Conservation (phyloP, 2,113 vertebrate genomes). For the Axis porcinus region DNA sequence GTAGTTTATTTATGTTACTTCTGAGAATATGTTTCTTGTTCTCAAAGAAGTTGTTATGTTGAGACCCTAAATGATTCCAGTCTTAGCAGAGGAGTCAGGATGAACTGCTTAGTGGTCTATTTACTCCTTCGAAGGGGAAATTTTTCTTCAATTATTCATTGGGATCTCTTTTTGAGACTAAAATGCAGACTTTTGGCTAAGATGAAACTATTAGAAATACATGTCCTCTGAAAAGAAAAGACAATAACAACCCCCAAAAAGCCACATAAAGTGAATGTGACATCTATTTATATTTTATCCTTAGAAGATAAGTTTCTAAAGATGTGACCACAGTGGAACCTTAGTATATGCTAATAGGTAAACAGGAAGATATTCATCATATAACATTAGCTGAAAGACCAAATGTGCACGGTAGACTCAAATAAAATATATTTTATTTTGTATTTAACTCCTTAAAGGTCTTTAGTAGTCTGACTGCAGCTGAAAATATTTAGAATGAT, state of each 20-base stretch:
- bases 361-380: neutral
- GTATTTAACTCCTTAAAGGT: neutral
- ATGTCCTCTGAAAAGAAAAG: neutral
- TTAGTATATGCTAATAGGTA: neutral
- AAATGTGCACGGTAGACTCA: neutral
- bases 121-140: neutral
- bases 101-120: neutral
- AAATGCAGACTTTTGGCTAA: neutral
- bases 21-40: neutral
- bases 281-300: neutral
- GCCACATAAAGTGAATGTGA: neutral
- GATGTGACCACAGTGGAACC: neutral
- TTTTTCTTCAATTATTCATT: neutral
- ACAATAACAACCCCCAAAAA: neutral
- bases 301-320: neutral
- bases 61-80: neutral
- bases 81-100: neutral
- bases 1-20: neutral
- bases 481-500: slow-evolving; percentile 12
- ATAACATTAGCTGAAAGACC: neutral
- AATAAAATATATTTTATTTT: neutral
- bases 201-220: neutral
- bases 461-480: neutral
- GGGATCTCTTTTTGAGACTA: neutral
- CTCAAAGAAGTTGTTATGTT: neutral